phyloP scores from a whole-genome alignment of 2,888 invertebrate species.

The Mimachlamys varia region DNA sequence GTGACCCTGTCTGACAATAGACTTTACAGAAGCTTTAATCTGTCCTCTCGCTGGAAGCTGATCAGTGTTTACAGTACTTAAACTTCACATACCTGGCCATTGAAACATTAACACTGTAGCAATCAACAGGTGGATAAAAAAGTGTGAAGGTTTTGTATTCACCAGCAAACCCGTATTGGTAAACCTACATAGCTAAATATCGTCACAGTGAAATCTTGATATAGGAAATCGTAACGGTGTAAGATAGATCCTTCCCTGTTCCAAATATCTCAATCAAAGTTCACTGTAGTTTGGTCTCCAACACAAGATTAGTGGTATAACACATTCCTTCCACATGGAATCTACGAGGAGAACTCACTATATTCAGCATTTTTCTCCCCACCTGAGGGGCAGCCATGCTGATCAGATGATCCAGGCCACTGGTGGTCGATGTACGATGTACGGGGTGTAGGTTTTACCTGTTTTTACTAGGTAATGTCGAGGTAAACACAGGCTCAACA shows the following conservation, averaged over 20 bases:
- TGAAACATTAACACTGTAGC: background rate
- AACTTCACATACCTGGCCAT: background rate
- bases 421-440: background rate
- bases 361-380: constrained; percentile 4
- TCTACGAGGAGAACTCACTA: background rate
- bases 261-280: background rate
- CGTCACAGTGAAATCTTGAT: background rate
- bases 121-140: constrained; percentile 8
- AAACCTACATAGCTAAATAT: background rate
- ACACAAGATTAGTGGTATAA: background rate
- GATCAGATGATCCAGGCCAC: background rate
- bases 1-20: background rate
- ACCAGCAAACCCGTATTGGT: background rate
- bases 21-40: background rate
- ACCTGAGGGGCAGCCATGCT: constrained; percentile 29
- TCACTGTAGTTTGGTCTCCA: background rate
- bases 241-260: background rate
- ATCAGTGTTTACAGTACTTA: background rate
- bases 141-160: background rate
- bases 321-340: background rate
- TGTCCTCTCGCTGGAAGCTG: background rate
- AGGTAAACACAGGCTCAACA: constrained; percentile 31
- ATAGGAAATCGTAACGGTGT: background rate
- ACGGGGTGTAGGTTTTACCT: constrained; percentile 21
- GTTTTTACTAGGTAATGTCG: background rate